phyloP scores from a whole-genome alignment of 2,888 invertebrate species.

The Oscheius sp. region DNA sequence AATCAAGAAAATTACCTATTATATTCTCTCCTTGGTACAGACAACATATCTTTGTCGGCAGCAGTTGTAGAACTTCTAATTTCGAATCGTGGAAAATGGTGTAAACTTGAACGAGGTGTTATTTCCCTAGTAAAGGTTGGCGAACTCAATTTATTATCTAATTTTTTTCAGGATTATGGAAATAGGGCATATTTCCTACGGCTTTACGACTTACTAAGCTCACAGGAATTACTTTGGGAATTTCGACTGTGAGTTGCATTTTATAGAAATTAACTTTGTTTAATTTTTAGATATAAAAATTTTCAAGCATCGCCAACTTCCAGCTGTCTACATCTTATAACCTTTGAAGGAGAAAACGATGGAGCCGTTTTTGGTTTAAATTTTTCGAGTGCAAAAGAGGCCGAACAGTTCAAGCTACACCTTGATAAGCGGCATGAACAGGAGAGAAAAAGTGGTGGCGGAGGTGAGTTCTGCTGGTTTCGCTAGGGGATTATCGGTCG shows the following conservation, averaged over 20 bases:
- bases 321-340: slow-evolving; percentile 6
- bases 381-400: slow-evolving; percentile 27
- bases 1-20: slow-evolving; percentile 31
- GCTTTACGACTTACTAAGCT: slow-evolving; percentile 23
- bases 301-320: slow-evolving; percentile 13
- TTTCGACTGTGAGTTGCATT: slow-evolving; percentile 27
- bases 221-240: slow-evolving; percentile 21
- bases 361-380: slow-evolving; percentile 27
- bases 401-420: slow-evolving; percentile 24
- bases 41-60: slow-evolving; percentile 27
- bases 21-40: slow-evolving; percentile 21
- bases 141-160: neutral
- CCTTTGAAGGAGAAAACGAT: slow-evolving; percentile 30
- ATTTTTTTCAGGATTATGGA: slow-evolving; percentile 25
- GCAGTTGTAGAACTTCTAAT: slow-evolving; percentile 29
- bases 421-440: slow-evolving; percentile 31
- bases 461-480: too few species aligned
- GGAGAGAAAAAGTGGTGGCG: slow-evolving; percentile 22
- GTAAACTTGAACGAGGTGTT: slow-evolving; percentile 10
- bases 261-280: neutral
- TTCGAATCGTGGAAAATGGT: slow-evolving; percentile 16
- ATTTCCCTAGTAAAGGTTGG: slow-evolving; percentile 30
- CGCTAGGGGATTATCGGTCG: too few species aligned
- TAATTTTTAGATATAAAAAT: slow-evolving; percentile 24
- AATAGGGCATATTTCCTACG: slow-evolving; percentile 29